Conservation (phyloP, 2,797 vertebrate species). For the Tiaroga cobitis region DNA sequence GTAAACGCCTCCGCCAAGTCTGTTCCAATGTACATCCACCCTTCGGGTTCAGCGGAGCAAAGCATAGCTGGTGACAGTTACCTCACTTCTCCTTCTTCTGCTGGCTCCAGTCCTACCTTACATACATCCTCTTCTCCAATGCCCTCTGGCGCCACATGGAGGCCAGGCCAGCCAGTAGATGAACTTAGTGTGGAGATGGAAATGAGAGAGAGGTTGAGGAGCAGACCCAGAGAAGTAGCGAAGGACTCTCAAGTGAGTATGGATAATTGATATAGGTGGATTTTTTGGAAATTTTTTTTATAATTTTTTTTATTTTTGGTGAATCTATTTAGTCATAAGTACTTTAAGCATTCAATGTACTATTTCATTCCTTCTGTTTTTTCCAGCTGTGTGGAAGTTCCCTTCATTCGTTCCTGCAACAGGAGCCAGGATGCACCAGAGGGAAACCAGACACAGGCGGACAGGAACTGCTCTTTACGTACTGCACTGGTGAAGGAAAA, state of each 20-base stretch:
- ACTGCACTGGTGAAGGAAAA: conserved; percentile 34
- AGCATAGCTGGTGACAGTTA: conserved; percentile 66
- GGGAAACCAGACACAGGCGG: conserved; percentile 60
- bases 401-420: conserved; percentile 84
- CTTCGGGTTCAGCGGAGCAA: conserved; percentile 68
- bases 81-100: conserved; percentile 74
- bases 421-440: conserved; percentile 74
- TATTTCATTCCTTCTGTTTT: conserved; percentile 22
- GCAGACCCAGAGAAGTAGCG: conserved; percentile 72
- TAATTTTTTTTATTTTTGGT: not conserved
- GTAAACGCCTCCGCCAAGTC: conserved; percentile 41
- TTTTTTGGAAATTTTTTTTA: not conserved
- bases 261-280: not conserved
- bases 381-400: conserved; percentile 69
- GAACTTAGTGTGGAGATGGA: conserved; percentile 80
- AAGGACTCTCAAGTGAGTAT: conserved; percentile 30
- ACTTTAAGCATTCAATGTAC: conserved; percentile 10
- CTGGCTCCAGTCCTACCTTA: conserved; percentile 75
- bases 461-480: conserved; percentile 65
- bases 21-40: conserved; percentile 64
- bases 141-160: conserved; percentile 73
- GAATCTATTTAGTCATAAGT: not conserved
- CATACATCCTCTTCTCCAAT: conserved; percentile 70
- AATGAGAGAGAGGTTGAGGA: conserved; percentile 82
- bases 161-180: conserved; percentile 72